A percentile compares a stretch with the other conserved stretches of the same genome.
Evolutionary conservation across 2,797 vertebrate species (phyloP).

Genomic region (Alfaro cultratus): DNA sequence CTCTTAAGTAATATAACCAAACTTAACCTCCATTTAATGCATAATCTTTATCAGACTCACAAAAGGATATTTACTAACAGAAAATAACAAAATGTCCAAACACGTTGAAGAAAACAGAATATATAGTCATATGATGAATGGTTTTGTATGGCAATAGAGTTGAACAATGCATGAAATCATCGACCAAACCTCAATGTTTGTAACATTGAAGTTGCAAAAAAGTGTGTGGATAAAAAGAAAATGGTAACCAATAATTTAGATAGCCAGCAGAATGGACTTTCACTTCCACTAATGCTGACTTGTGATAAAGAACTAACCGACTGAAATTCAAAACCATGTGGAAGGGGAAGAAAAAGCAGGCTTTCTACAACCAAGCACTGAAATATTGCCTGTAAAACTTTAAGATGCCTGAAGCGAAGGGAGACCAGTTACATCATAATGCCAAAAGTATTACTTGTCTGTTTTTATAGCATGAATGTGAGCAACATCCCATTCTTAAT

Average conservation of each 20-base stretch:
- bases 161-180: not conserved
- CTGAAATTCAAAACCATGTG: not conserved
- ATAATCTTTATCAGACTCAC: not conserved
- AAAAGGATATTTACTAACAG: not conserved
- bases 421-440: slow-evolving; percentile 16
- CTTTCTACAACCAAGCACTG: not conserved
- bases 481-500: not conserved
- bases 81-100: not conserved
- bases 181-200: not conserved
- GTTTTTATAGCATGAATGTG: not conserved
- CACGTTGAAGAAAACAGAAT: not conserved
- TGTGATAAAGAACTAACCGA: not conserved
- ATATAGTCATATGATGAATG: not conserved
- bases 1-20: not conserved
- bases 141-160: not conserved
- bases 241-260: not conserved
- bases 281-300: not conserved
- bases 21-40: not conserved
- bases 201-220: not conserved
- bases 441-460: not conserved
- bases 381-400: slow-evolving; percentile 3
- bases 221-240: not conserved
- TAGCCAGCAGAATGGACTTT: not conserved
- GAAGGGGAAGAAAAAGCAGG: not conserved
- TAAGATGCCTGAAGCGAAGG: not conserved